Conservation (phyloP, 2,797 vertebrate species). For the Lepus townsendii region DNA sequence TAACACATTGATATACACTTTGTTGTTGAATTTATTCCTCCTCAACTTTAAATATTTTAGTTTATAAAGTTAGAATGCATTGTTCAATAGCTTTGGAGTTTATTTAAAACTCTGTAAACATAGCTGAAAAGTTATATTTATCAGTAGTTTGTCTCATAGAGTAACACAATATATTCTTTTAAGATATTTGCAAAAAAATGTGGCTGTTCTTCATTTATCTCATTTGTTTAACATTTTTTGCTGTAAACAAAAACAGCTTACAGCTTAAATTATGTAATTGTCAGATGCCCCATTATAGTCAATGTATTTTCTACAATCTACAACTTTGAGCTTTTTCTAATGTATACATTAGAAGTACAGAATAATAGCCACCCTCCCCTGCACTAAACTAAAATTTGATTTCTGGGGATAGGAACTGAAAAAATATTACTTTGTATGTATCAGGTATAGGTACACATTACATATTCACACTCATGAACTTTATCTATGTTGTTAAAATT, state of each 20-base stretch:
- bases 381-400: background rate
- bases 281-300: background rate
- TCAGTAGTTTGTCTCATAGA: background rate
- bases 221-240: background rate
- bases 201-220: constrained; percentile 1
- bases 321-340: background rate
- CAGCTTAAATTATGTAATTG: background rate
- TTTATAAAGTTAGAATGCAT: constrained; percentile 18
- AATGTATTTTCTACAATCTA: constrained; percentile 19
- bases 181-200: background rate
- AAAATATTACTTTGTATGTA: background rate
- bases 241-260: background rate
- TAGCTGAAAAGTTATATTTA: constrained; percentile 13
- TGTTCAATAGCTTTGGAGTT: background rate
- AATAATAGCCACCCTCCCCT: background rate
- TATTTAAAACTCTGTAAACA: constrained; percentile 27
- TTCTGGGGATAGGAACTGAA: background rate
- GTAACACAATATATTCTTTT: background rate
- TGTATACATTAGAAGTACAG: background rate
- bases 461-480: background rate
- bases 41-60: background rate
- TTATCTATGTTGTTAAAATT: constrained; percentile 32
- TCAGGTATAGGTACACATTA: background rate
- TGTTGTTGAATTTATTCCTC: background rate
- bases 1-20: background rate